Conservation (phyloP, 1,140 invertebrate species). For the Neodiprion virginianus region DNA sequence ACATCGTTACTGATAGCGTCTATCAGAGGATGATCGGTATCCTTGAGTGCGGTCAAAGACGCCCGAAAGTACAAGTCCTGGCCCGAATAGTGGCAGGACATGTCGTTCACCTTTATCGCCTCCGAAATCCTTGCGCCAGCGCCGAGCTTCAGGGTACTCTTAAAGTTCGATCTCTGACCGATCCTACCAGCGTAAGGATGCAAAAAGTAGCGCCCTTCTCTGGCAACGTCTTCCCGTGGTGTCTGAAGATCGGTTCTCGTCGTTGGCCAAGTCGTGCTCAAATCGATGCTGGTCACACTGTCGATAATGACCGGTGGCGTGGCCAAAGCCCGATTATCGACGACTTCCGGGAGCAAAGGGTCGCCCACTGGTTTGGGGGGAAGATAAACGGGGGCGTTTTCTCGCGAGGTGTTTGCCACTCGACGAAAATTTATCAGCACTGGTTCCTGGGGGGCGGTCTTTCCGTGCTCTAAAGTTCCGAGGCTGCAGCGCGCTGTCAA, state of each 20-base stretch:
- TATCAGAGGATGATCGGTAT: constrained; percentile 36
- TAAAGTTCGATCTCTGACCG: neutral
- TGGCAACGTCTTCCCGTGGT: constrained; percentile 1
- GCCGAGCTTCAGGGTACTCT: neutral
- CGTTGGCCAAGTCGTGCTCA: constrained; percentile 9
- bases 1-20: constrained; percentile 33
- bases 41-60: constrained; percentile 27
- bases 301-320: neutral
- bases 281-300: constrained; percentile 10
- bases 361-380: constrained; percentile 30
- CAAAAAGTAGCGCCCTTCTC: constrained; percentile 9
- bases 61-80: constrained; percentile 43
- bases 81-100: constrained; percentile 43
- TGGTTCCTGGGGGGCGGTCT: constrained; percentile 19
- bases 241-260: constrained; percentile 21
- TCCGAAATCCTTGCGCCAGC: constrained; percentile 16
- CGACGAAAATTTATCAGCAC: constrained; percentile 37
- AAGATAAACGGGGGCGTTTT: constrained; percentile 31
- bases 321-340: constrained; percentile 37
- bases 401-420: constrained; percentile 25
- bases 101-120: constrained; percentile 31
- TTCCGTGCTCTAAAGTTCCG: neutral
- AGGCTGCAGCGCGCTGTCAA: too few species aligned
- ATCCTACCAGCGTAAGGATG: neutral
- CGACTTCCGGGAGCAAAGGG: constrained; percentile 37